Conservation (phyloP, 2,113 vertebrate species). For the Mesocricetus auratus region DNA sequence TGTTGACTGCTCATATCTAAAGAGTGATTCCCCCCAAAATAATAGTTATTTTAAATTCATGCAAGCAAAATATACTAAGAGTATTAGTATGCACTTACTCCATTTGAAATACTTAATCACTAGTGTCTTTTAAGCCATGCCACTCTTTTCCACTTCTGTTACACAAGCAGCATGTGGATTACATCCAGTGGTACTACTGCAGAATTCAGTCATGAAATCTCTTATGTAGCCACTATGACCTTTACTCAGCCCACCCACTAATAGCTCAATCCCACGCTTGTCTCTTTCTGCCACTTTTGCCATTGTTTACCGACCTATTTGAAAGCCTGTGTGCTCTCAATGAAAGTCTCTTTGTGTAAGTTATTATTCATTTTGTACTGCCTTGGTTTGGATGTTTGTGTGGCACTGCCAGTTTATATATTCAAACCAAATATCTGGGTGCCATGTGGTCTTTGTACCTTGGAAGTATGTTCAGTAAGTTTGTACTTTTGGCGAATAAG, state of each 20-base stretch:
- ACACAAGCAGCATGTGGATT: neutral
- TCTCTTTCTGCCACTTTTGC: neutral
- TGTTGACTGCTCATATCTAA: neutral
- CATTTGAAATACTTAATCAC: neutral
- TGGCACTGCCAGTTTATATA: neutral
- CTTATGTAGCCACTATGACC: accelerated
- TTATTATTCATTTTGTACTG: neutral
- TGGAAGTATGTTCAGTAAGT: neutral
- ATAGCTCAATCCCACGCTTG: neutral
- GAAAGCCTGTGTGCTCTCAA: neutral
- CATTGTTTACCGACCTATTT: neutral
- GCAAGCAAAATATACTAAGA: neutral
- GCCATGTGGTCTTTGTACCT: too few relatives aligned
- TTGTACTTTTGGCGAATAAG: too few relatives aligned
- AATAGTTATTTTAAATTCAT: neutral
- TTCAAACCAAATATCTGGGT: neutral
- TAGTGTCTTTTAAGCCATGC: neutral
- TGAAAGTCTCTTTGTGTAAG: neutral
- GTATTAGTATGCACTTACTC: neutral
- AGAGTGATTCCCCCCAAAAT: neutral
- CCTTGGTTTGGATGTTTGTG: neutral
- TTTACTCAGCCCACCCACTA: neutral
- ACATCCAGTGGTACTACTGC: neutral
- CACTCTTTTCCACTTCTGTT: neutral
- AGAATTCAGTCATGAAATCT: neutral